Evolutionary conservation across 2,797 vertebrate species (phyloP).

Genomic region (Aulostomus chinensis): DNA sequence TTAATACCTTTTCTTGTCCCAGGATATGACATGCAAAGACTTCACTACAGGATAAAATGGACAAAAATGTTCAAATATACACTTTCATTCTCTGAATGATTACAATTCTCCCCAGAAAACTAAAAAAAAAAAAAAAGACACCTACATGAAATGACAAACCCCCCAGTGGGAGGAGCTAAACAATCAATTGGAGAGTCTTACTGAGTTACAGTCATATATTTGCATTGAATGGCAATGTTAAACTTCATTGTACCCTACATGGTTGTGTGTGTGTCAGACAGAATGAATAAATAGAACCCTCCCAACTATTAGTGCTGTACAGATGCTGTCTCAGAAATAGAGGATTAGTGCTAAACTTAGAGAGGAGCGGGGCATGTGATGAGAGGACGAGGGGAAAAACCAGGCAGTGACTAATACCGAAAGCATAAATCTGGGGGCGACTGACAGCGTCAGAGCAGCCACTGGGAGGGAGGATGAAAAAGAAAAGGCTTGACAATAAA

Average conservation of each 20-base stretch:
- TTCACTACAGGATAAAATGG: too few species aligned
- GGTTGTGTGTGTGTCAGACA: constrained; percentile 23
- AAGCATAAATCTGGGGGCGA: constrained; percentile 49
- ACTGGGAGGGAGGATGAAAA: constrained; percentile 40
- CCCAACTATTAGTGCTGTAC: constrained; percentile 58
- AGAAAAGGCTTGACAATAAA: constrained; percentile 10
- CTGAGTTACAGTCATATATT: too few species aligned
- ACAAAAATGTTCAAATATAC: neutral
- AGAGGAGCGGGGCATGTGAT: constrained; percentile 37
- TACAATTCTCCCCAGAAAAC: neutral
- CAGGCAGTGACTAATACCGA: constrained; percentile 47
- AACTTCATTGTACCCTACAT: constrained; percentile 11
- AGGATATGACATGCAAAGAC: neutral
- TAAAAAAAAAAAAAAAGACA: neutral
- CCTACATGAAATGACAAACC: neutral
- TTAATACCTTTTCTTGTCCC: neutral
- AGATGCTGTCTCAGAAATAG: constrained; percentile 70
- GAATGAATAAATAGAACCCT: constrained; percentile 55
- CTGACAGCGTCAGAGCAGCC: constrained; percentile 46
- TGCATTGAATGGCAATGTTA: neutral
- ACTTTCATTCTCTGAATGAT: too few species aligned
- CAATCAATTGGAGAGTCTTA: too few species aligned
- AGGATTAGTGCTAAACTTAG: constrained; percentile 71
- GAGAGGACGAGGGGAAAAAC: constrained; percentile 33
- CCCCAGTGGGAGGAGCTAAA: too few species aligned